Conservation (phyloP, 2,797 vertebrate species). For the Melopsittacus undulatus region DNA sequence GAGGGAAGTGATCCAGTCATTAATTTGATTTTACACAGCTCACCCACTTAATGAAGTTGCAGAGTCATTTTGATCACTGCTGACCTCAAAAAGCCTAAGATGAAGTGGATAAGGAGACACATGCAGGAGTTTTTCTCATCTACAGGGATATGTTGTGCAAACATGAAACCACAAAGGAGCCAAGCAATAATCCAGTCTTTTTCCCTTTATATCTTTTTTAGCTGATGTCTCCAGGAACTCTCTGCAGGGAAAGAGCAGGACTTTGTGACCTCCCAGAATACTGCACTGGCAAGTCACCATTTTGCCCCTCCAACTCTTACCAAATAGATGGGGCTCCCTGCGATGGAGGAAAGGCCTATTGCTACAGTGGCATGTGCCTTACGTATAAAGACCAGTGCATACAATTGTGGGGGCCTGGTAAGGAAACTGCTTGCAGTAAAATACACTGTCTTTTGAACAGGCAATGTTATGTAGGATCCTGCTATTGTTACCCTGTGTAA, state of each 20-base stretch:
- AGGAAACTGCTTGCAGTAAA: not conserved
- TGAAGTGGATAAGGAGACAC: not conserved
- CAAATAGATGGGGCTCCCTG: slow-evolving; percentile 88
- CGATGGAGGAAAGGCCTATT: slow-evolving; percentile 84
- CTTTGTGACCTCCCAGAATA: slow-evolving; percentile 93
- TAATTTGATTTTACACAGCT: not conserved
- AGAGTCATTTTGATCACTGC: not conserved
- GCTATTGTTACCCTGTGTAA: not conserved
- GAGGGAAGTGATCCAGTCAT: not conserved
- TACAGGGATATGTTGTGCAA: not conserved
- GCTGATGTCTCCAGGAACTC: slow-evolving; percentile 87
- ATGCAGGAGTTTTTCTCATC: not conserved
- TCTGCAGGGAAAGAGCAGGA: slow-evolving; percentile 84
- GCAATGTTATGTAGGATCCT: not conserved
- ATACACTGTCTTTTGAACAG: not conserved
- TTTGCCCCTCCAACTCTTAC: slow-evolving; percentile 94
- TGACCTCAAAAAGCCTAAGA: not conserved
- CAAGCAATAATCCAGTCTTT: not conserved
- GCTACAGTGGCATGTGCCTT: slow-evolving; percentile 98
- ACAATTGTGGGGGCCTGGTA: slow-evolving; percentile 93
- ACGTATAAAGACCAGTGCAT: slow-evolving; percentile 92
- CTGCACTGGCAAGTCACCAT: slow-evolving; percentile 89
- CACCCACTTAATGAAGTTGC: not conserved
- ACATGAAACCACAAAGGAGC: not conserved
- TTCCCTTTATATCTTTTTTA: slow-evolving; percentile 46